phyloP scores from a whole-genome alignment of 2,888 invertebrate species.

The Callyntrura guangdongensis region DNA sequence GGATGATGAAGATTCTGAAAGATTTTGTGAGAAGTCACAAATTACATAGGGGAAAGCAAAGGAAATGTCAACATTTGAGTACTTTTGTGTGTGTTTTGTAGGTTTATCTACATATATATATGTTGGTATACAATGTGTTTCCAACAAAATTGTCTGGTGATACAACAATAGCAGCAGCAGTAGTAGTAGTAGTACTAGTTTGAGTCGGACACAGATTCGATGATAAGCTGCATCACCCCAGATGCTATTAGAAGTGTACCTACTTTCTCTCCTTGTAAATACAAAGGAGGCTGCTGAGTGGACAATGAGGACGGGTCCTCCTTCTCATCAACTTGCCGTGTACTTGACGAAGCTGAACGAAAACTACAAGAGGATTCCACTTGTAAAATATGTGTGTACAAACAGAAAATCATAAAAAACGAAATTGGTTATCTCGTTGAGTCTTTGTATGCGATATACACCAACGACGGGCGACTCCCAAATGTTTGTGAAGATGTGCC shows the following conservation, averaged over 20 bases:
- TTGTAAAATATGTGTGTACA: conserved; percentile 29
- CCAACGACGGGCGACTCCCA: no score
- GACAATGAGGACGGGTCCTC: conserved; percentile 36
- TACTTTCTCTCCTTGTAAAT: neutral
- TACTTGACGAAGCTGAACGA: conserved; percentile 45
- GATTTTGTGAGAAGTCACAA: neutral
- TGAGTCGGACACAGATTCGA: no score
- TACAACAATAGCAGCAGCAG: no score
- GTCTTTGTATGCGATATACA: neutral
- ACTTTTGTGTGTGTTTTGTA: neutral
- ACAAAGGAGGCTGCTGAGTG: conserved; percentile 12
- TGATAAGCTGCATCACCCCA: neutral
- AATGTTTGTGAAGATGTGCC: neutral
- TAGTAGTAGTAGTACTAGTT: no score
- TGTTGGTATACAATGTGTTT: neutral
- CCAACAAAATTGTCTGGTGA: no score
- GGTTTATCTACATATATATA: neutral
- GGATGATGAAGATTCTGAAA: neutral
- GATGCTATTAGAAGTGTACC: neutral
- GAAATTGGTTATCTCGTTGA: neutral
- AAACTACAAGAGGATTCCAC: conserved; percentile 21
- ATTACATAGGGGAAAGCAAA: neutral
- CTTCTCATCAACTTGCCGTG: conserved; percentile 45
- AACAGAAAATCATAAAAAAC: conserved; percentile 35
- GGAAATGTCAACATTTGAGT: conserved; percentile 22